Evolutionary conservation across 2,797 vertebrate species (phyloP).

Genomic region (Distichodus sexfasciatus): DNA sequence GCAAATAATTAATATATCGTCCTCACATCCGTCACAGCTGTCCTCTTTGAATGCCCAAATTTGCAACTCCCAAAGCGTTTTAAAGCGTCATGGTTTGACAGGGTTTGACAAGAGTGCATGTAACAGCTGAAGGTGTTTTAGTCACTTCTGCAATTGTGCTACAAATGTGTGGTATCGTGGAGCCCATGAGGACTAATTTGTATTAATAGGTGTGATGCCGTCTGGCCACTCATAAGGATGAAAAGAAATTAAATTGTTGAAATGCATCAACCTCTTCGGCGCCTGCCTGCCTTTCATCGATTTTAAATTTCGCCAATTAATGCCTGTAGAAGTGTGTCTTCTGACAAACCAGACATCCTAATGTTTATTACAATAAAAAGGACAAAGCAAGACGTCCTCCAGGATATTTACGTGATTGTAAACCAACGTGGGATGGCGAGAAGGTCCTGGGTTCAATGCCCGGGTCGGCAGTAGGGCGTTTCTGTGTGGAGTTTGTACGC

Average conservation of each 20-base stretch:
- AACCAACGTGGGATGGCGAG: too few relatives aligned
- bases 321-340: constrained; percentile 48
- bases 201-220: constrained; percentile 61
- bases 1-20: too few relatives aligned
- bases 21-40: neutral
- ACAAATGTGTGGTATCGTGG: constrained; percentile 13
- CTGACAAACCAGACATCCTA: constrained; percentile 22
- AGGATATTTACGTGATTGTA: too few relatives aligned
- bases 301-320: constrained; percentile 55
- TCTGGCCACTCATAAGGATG: constrained; percentile 53
- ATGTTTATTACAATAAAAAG: neutral
- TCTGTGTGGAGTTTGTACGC: too few relatives aligned
- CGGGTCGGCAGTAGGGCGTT: too few relatives aligned
- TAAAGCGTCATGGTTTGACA: constrained; percentile 48
- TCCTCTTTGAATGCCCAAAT: neutral
- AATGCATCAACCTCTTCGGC: constrained; percentile 7
- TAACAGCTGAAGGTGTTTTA: constrained; percentile 64
- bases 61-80: neutral
- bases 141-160: neutral
- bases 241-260: constrained; percentile 62
- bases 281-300: constrained; percentile 54
- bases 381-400: too few relatives aligned
- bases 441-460: too few relatives aligned
- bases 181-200: constrained; percentile 53
- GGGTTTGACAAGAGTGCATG: constrained; percentile 64